Evolutionary conservation across 2,888 invertebrate species (phyloP), one percentile per base, ranked within the genome.

Genomic region (Pachymerium ferrugineum): DNA sequence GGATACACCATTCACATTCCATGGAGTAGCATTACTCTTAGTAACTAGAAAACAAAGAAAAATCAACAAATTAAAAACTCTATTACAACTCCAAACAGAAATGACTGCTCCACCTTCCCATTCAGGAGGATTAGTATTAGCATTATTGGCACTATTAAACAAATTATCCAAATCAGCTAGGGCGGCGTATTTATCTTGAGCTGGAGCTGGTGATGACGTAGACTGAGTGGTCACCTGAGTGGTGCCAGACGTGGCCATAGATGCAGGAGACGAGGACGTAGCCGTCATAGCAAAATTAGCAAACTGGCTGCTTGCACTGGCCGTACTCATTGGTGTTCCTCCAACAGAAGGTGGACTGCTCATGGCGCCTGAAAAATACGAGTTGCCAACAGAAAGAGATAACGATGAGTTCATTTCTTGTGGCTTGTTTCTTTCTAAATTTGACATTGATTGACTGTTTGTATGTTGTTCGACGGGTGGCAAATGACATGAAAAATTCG

Each of bases 161-260:
- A 86, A 80, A 70, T 85, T 86, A 80, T 97, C 96, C 80, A 97
- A 87, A 85, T 96, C 96, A 83, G 96, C 94, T 75, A 97, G 87
- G 72, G 97, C 96, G 77, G 97, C 96, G 85, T 97, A 97, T 78
- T 93, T 90, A 85, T 97, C 97, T 85, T 91, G 92, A 80, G 88
- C 77, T 47, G 76, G 76, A 10, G 74, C 31, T 42, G 76, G 74
- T 12, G 74, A 12, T 22, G 42, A 10, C 22, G 38, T 25, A 89
- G 81, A 90, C 89, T 76, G 86, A 86, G 78, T 19, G 16, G 76
- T 47, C 19, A 22, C 10, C 19, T 19, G 14, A 31, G 70, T 12
- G 1, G 30, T 47, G 47, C 47, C 14, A 68, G 74, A 76, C 77
- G 70, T 33, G 75, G 72, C 75, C 77, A 31, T 76, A 16, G 16